Conservation (phyloP, 2,113 vertebrate genomes). For the Arvicanthis niloticus region DNA sequence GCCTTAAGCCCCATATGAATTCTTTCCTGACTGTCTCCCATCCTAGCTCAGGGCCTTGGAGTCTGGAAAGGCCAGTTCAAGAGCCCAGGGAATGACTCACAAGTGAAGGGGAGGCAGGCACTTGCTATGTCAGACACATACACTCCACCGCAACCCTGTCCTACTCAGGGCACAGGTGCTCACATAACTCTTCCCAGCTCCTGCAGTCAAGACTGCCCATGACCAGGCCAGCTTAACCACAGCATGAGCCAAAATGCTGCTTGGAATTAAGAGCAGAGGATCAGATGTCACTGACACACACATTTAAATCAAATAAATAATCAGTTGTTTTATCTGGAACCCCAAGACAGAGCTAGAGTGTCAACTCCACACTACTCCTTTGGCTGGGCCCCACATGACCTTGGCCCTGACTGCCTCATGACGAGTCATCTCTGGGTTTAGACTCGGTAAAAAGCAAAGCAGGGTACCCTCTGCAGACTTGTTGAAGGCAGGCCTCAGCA, state of each 20-base stretch:
- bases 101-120: fast-evolving
- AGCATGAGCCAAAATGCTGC: neutral
- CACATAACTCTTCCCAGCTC: neutral
- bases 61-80: no score
- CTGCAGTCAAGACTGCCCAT: neutral
- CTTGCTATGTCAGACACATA: neutral
- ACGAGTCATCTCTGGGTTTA: neutral
- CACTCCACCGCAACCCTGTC: no score
- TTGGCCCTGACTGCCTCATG: neutral
- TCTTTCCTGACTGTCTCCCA: neutral
- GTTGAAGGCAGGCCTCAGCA: neutral
- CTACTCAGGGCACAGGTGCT: neutral
- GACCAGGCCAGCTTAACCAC: no score
- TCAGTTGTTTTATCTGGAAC: conserved; percentile 22
- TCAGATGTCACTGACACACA: neutral
- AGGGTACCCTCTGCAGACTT: neutral
- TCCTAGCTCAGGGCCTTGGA: neutral
- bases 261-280: neutral
- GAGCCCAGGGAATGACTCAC: neutral
- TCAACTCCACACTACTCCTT: neutral
- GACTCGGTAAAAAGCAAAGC: neutral
- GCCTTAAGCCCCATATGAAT: neutral
- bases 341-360: neutral
- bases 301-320: neutral
- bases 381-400: neutral